These are phyloP conservation scores for Caenorhabditis sulstoni DNA, from an alignment of 2,888 invertebrate species.

Conservation along the genomic window DNA sequence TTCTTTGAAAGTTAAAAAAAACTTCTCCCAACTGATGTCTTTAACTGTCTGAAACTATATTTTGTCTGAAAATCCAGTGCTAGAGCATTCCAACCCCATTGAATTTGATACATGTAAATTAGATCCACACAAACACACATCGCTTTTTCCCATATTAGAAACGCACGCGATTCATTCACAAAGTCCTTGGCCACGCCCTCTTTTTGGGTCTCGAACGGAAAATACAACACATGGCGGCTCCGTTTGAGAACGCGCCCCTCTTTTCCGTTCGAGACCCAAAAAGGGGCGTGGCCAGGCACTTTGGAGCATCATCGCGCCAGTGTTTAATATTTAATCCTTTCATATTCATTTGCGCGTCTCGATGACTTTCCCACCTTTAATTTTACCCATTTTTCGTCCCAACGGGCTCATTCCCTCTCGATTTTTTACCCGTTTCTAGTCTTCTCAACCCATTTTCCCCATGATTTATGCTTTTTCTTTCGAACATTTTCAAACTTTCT, in stretches of 20 bases:
- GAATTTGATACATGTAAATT: conserved; percentile 41
- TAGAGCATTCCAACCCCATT: not conserved
- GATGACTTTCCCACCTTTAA: conserved; percentile 14
- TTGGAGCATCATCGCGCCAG: not conserved
- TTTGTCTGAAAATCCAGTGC: not conserved
- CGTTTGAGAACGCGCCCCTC: too few relatives aligned
- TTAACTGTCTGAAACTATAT: not conserved
- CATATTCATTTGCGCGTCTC: conserved; percentile 8
- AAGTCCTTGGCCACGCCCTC: too few relatives aligned
- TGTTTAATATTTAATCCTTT: conserved; percentile 20
- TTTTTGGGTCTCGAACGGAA: too few relatives aligned
- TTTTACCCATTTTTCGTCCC: not conserved
- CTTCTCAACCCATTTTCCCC: conserved; percentile 23
- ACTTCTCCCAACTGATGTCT: too few relatives aligned
- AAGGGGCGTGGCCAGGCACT: too few relatives aligned
- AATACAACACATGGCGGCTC: too few relatives aligned
- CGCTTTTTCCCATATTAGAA: too few relatives aligned
- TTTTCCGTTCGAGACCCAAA: too few relatives aligned
- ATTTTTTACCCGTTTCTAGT: conserved; percentile 19
- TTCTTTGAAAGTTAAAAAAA: conserved; percentile 67
- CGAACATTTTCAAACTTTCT: conserved; percentile 11
- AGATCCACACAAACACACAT: conserved; percentile 30
- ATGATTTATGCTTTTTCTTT: conserved; percentile 19
- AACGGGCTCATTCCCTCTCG: conserved; percentile 15
- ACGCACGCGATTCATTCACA: too few relatives aligned